Percentiles rank a stretch among this genome's conserved stretches.
phyloP scores from a whole-genome alignment of 1,140 invertebrate species.

The Pseudomyrmex pallidus region DNA sequence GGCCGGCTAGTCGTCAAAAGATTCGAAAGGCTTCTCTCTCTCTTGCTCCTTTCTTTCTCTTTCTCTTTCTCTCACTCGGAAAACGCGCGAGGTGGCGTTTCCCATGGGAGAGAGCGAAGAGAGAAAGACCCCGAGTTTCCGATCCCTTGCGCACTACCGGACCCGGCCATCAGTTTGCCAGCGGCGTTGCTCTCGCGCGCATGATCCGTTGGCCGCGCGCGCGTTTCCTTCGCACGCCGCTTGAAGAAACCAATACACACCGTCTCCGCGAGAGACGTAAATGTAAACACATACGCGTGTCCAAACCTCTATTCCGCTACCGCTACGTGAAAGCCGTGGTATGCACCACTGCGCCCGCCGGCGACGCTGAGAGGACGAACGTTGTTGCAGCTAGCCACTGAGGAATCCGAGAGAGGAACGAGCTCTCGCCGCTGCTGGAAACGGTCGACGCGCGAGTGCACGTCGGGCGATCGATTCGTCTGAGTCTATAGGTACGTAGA shows the following conservation, averaged over 20 bases:
- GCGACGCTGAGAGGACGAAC: no score
- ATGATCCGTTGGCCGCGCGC: not conserved
- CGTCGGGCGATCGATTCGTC: no score
- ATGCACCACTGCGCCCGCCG: no score
- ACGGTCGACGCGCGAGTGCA: no score
- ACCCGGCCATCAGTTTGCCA: constrained; percentile 50
- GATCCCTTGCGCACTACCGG: not conserved
- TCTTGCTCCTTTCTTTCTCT: constrained; percentile 26
- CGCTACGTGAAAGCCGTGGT: not conserved
- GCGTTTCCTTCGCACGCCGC: not conserved
- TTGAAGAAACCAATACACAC: not conserved
- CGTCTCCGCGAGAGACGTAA: not conserved
- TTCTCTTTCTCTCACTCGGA: constrained; percentile 13
- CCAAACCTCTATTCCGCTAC: not conserved
- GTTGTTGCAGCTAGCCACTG: no score
- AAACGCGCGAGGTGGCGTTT: constrained; percentile 43
- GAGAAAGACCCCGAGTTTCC: no score
- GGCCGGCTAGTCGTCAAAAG: constrained; percentile 29
- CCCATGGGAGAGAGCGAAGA: constrained; percentile 59
- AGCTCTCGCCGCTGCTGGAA: no score
- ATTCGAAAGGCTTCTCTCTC: constrained; percentile 62
- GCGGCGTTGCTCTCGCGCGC: constrained; percentile 53
- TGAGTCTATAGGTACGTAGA: no score
- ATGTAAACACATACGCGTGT: constrained; percentile 27
- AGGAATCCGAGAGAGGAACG: no score